Evolutionary conservation across 2,888 invertebrate genomes (phyloP).

Genomic region (Pachydiplax longipennis): DNA sequence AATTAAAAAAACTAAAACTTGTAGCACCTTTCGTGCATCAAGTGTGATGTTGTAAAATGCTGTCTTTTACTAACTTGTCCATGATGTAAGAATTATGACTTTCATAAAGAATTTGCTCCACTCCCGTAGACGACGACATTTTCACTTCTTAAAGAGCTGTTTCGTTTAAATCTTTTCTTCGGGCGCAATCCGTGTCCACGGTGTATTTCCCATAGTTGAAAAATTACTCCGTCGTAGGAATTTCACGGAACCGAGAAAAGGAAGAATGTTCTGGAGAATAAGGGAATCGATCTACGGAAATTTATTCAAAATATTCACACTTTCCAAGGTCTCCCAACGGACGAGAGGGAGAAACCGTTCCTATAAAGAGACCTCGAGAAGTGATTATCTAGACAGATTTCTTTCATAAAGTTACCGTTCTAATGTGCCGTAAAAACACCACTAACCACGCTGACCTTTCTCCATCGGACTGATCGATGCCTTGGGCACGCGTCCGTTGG

Average conservation of each 20-base stretch:
- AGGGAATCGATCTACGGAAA: background rate
- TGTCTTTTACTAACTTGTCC: too few relatives aligned
- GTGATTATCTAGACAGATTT: background rate
- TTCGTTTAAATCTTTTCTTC: too few relatives aligned
- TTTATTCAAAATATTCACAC: conserved; percentile 20
- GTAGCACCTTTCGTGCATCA: too few relatives aligned
- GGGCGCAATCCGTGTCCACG: too few relatives aligned
- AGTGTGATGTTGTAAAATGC: too few relatives aligned
- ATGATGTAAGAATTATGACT: too few relatives aligned
- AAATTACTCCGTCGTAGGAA: too few relatives aligned
- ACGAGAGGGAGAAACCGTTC: background rate
- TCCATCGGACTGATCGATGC: background rate
- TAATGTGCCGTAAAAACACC: background rate
- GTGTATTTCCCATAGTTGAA: too few relatives aligned
- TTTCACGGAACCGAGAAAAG: background rate
- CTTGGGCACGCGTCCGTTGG: background rate
- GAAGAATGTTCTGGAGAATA: background rate
- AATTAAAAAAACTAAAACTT: too few relatives aligned
- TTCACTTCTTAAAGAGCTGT: too few relatives aligned
- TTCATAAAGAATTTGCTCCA: too few relatives aligned
- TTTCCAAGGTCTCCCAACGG: background rate
- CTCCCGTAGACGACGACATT: too few relatives aligned
- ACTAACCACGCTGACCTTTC: background rate
- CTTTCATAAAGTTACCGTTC: conserved; percentile 14
- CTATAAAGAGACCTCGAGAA: background rate